These are phyloP conservation scores for Myotis vivesi DNA, from an alignment of 2,797 vertebrate genomes.

Conservation along the genomic window DNA sequence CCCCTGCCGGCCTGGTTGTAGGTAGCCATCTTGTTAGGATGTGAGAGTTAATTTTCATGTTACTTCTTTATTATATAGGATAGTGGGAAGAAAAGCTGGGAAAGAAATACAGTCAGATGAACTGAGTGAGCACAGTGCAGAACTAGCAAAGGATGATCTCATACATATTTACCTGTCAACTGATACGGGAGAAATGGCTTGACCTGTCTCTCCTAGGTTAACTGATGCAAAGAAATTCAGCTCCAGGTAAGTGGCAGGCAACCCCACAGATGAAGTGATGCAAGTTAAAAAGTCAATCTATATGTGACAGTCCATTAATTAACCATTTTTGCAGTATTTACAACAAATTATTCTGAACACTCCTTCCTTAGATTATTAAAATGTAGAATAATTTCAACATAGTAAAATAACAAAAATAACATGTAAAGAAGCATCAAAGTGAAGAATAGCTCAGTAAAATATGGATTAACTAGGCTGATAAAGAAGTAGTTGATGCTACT, in stretches of 20 bases:
- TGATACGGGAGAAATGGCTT: neutral
- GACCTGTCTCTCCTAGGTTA: neutral
- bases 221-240: neutral
- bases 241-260: accelerated
- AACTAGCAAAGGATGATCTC: neutral
- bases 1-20: too few relatives aligned
- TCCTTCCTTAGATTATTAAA: neutral
- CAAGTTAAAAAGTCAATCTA: neutral
- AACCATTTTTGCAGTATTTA: neutral
- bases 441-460: neutral
- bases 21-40: too few relatives aligned
- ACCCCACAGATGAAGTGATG: neutral
- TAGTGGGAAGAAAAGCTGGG: neutral
- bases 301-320: neutral
- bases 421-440: neutral
- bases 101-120: neutral
- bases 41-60: too few relatives aligned
- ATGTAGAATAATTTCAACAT: neutral
- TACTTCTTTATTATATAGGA: too few relatives aligned
- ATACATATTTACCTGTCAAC: neutral
- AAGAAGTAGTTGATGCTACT: neutral
- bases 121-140: neutral
- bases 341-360: neutral
- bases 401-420: neutral
- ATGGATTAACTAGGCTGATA: neutral